A percentile compares a stretch with the other conserved stretches of the same genome.
phyloP scores from a whole-genome alignment of 2,113 vertebrate species.

The Equus przewalskii region DNA sequence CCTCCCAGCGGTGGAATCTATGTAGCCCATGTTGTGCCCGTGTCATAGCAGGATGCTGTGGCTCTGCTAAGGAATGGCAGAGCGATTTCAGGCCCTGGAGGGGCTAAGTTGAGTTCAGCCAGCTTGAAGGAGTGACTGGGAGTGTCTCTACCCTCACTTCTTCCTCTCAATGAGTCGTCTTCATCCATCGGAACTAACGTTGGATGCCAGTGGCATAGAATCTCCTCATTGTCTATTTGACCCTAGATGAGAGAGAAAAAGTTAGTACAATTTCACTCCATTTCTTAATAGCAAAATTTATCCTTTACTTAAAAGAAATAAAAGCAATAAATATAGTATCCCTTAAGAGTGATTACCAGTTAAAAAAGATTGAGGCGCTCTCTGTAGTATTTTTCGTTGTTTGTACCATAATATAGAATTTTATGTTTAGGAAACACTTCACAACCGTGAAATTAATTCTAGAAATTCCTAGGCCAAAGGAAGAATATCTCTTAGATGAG shows the following conservation, averaged over 20 bases:
- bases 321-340: neutral
- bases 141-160: neutral
- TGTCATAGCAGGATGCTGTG: neutral
- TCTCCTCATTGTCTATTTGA: neutral
- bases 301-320: slow-evolving; percentile 30
- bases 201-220: neutral
- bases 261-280: neutral
- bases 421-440: neutral
- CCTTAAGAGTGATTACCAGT: neutral
- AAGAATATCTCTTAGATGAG: neutral
- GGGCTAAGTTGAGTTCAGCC: neutral
- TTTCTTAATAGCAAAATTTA: neutral
- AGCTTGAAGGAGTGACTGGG: neutral
- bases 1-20: neutral
- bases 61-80: neutral
- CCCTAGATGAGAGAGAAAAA: neutral
- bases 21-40: accelerated
- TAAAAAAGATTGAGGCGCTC: neutral
- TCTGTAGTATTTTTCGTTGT: slow-evolving; percentile 14
- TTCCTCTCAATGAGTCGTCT: neutral
- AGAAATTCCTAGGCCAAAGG: neutral
- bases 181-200: neutral
- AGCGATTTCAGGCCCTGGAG: neutral
- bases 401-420: neutral
- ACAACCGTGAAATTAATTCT: neutral